These are phyloP conservation scores for Agonum fuliginosum DNA, from an alignment of 2,888 invertebrate species.

Conservation along the genomic window DNA sequence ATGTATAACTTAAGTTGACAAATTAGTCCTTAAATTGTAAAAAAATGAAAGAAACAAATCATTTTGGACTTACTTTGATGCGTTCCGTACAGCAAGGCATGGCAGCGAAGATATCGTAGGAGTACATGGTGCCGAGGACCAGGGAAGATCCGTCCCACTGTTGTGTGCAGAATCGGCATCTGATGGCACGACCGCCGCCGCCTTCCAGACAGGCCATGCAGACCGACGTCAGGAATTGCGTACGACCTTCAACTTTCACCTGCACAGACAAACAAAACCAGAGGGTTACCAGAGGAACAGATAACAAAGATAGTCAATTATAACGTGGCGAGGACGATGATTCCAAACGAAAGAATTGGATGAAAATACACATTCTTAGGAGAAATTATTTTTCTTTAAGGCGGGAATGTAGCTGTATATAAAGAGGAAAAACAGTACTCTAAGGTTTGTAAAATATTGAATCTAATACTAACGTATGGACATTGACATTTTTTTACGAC, in stretches of 20 bases:
- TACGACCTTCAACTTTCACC: constrained; percentile 93
- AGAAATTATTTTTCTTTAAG: no score
- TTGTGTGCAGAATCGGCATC: constrained; percentile 89
- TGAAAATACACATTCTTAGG: no score
- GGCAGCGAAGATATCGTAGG: constrained; percentile 98
- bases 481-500: no score
- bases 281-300: background rate
- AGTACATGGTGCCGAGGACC: constrained; percentile 97
- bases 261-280: constrained; percentile 70
- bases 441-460: no score
- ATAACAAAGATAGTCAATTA: no score
- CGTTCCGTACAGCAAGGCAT: constrained; percentile 96
- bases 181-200: constrained; percentile 83
- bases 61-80: constrained; percentile 81
- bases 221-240: constrained; percentile 93
- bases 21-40: no score
- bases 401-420: no score
- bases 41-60: background rate
- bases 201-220: constrained; percentile 96
- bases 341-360: no score
- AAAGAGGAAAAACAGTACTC: no score
- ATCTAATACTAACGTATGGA: no score
- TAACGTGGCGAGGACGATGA: no score
- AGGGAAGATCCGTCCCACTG: constrained; percentile 96
- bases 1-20: no score